Base-by-base conservation (phyloP, 2,888 invertebrate species). In the Gymnocheta viridis region DNA sequence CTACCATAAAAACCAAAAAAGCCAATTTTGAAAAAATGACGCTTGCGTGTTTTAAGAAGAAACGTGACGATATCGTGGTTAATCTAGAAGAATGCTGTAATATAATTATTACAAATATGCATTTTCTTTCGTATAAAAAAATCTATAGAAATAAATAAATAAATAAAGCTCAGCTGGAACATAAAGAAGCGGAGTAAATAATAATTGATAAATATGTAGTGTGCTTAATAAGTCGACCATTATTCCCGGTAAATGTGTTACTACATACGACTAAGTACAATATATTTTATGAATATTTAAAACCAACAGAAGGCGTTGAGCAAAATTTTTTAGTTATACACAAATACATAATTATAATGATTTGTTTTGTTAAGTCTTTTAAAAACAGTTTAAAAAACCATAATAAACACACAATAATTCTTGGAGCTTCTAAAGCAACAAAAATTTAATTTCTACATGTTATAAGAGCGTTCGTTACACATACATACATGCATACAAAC, bases 361-460 rank as follows among this genome's bases (percentile, higher is more conserved):
- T 84, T 81, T 84, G 81, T 77, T 78, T n/a, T 64, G 79, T 66
- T 72, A 6, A 70, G 41, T 29, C 19, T 76, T 70, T 79, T 56
- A 51, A 60, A 85, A 85, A 82, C 79, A 79, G 85, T 85, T 85
- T 85, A 85, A 85, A 85, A 85, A 82, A 79, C 79, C 82, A 85
- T 85, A 85, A 85, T 67, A 82, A 82, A 82, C 85, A 85, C 85
- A 85, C 85, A 82, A 85, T 85, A 82, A 82, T 81, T 84, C 72
- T 76, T 73, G 47, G 27, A n/a, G 77, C n/a, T 69, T 73, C 10
- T 54, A 62, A 56, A 47, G 54, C 38, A 44, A 49, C 24, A 44
- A 62, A 58, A 64, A 41, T 66, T 32, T 32, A 47, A 67, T 74
- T 70, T 70, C 56, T 56, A 69, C 77, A 76, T 73, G 77, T 73